Conservation (phyloP, 2,888 invertebrate genomes). For the Exocentrus adspersus region DNA sequence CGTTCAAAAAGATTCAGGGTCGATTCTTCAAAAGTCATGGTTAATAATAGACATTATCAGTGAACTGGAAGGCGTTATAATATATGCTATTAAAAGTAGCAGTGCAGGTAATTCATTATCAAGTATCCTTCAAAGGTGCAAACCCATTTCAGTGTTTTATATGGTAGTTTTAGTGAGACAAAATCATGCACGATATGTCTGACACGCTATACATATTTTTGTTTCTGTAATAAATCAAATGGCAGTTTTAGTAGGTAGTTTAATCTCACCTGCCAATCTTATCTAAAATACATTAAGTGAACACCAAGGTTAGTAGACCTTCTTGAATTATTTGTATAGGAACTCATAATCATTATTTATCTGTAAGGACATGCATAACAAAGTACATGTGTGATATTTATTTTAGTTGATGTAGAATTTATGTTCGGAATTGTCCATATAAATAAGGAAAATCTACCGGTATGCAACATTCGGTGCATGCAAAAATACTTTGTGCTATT, state of each 20-base stretch:
- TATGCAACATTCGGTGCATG: background rate
- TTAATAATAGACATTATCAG: no score
- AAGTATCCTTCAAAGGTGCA: background rate
- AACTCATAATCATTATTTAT: constrained; percentile 9
- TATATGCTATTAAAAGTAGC: no score
- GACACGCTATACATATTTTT: background rate
- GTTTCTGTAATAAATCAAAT: background rate
- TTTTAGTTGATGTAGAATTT: constrained; percentile 9
- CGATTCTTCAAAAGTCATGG: no score
- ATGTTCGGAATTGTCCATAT: constrained; percentile 13
- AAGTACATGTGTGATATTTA: constrained; percentile 1
- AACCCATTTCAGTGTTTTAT: background rate
- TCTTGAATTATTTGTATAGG: constrained; percentile 3
- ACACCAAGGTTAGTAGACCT: constrained; percentile 1
- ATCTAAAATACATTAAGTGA: background rate
- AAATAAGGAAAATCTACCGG: constrained; percentile 16
- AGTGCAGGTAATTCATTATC: background rate
- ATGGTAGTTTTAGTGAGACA: background rate
- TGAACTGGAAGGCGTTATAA: no score
- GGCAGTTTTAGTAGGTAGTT: background rate
- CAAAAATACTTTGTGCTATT: constrained; percentile 12
- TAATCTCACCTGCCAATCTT: background rate
- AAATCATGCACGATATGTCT: background rate
- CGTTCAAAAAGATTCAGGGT: no score
- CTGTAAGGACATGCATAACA: constrained; percentile 1